These are phyloP conservation scores for Andrena fulva DNA, from an alignment of 2,888 invertebrate species.

Conservation along the genomic window DNA sequence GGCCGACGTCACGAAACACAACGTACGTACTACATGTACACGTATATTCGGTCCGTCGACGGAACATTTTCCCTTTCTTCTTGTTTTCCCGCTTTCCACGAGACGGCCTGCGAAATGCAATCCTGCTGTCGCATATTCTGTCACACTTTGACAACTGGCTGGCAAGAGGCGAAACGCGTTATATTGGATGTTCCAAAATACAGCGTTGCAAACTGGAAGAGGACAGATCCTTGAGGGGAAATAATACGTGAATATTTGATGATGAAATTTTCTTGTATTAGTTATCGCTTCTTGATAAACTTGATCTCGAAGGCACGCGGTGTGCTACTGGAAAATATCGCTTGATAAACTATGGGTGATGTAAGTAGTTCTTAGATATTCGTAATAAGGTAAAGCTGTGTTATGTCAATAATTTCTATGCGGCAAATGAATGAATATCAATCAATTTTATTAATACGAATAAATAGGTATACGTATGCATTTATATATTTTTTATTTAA, in stretches of 20 bases:
- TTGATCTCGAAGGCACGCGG: too few relatives aligned
- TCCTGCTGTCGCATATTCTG: conserved; percentile 61
- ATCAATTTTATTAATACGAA: too few relatives aligned
- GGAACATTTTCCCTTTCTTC: conserved; percentile 25
- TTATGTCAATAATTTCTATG: too few relatives aligned
- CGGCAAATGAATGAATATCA: too few relatives aligned
- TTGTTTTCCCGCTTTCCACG: conserved; percentile 44
- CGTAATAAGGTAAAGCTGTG: too few relatives aligned
- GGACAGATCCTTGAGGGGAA: not conserved
- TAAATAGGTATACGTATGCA: too few relatives aligned
- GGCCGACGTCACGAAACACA: conserved; percentile 42
- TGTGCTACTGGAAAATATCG: too few relatives aligned
- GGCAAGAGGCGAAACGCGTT: conserved; percentile 22
- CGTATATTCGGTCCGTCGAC: conserved; percentile 26
- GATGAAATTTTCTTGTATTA: not conserved
- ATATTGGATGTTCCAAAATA: conserved; percentile 24
- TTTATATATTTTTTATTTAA: too few relatives aligned
- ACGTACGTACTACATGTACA: conserved; percentile 17
- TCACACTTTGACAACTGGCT: conserved; percentile 57
- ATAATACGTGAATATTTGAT: conserved; percentile 1
- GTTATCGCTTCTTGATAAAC: not conserved
- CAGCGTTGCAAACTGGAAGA: not conserved
- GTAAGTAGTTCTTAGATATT: too few relatives aligned
- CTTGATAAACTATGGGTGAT: too few relatives aligned
- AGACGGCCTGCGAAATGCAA: conserved; percentile 57